Evolutionary conservation across 2,113 vertebrate genomes (phyloP), one percentile per base, ranked within the genome.

Genomic region (Cebidichthys violaceus): DNA sequence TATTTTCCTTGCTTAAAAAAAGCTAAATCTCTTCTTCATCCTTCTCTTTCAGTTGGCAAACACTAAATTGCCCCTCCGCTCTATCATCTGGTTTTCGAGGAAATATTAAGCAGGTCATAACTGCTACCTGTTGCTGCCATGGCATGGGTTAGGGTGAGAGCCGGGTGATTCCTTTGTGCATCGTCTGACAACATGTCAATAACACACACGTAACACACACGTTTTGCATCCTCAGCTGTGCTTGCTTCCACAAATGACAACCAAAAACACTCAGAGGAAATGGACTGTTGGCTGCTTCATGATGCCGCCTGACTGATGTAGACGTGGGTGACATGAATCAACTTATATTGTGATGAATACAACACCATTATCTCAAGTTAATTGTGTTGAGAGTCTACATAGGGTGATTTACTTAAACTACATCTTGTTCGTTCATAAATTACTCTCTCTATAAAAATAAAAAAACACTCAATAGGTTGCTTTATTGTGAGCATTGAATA

Each of bases 321-420:
- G 33, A 6, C 11, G 15, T 22, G 20, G 24, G 24, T 14, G 24
- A 37, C 27, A n/a, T 41, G 31, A 35, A 65, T 75, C 24, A 35
- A 64, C 29, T 65, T 20, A 57, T 57, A 57, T 15, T 43, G 64
- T 4, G 39, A 57, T 24, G 50, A 77, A 67, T 33, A 45, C 37
- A 43, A 43, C 24, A 17, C 27, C 57, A 64, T 71, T 71, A 64
- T 11, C 24, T 64, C 9, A 41, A 66, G 4, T 41, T 66, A 66
- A 41, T 39, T 31, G 61, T 55, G 45, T 6, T 31, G 35, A 57
- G 62, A 57, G 18, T 67, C 24, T 35, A 54, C 52, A 31, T 17
- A 17, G 33, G 35, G 35, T 67, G 50, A 67, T 65, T 72, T 3
- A 62, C n/a, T 78, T 52, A 35, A 77, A 68, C 52, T 24, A 18